Evolutionary conservation across 2,888 invertebrate genomes (phyloP), one percentile per base, ranked within the genome.

Genomic region (Spatulosminthurus flaviceps): DNA sequence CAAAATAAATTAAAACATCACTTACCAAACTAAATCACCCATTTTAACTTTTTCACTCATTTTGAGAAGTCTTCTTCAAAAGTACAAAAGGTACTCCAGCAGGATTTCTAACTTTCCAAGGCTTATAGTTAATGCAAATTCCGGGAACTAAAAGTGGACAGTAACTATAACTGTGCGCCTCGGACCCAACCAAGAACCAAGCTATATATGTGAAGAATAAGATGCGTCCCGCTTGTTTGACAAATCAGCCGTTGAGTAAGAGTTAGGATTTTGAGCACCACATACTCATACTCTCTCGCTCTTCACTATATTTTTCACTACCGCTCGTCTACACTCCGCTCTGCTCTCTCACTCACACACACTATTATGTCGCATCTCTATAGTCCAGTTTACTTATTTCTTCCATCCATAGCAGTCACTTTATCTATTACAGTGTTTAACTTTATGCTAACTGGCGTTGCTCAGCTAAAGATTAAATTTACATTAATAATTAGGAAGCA

Each of bases 21-120:
- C 91, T 89, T 89, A 92, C 92, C 92, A 92, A 85, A 92, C 92
- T 84, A 92, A 88, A 89, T 92, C 92, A 85, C 92, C 92, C 86
- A 92, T 88, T 89, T 92, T 91, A 87, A 90, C 90, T 86, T 89
- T 88, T 83, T 90, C 89, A 85, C 90, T 89, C 91, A 91, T 91
- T 42, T 42, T 69, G 43, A 26, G 0, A 13, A 34, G 1, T 41
- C 16, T n/a, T 41, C 22, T n/a, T 2, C 26, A 26, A 11, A 13
- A 29, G 11, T 41, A 19, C n/a, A 16, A 11, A 13, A 41, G n/a
- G n/a, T n/a, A 22, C 21, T 21, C n/a, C n/a, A n/a, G n/a, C n/a
- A n/a, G 9, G 24, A 70, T 21, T n/a, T n/a, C n/a, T n/a, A 1
- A 41, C 34, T 29, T 21, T 34, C 70, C 21, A 21, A 16, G 28